phyloP scores from a whole-genome alignment of 2,797 vertebrate genomes.

The Xerus rutilus region DNA sequence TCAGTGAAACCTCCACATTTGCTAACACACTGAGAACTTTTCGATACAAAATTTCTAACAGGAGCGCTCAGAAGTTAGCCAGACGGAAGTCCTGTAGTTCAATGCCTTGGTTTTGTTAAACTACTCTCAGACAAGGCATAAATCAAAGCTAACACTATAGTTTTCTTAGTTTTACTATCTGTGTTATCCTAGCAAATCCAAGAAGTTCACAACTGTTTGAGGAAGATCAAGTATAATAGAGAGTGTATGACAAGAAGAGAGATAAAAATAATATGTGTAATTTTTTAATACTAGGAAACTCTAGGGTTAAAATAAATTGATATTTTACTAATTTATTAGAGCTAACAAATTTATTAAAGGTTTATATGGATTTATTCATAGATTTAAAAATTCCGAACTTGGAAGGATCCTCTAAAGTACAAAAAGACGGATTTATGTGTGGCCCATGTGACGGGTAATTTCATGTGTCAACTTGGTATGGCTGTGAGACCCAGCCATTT shows the following conservation, averaged over 20 bases:
- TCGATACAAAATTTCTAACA: background rate
- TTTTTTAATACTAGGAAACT: background rate
- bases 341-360: slow-evolving; percentile 8
- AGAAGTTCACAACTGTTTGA: background rate
- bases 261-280: background rate
- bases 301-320: background rate
- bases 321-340: slow-evolving; percentile 35
- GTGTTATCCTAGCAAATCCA: background rate
- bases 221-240: background rate
- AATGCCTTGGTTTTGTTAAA: background rate
- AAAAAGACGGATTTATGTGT: background rate
- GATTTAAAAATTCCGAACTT: slow-evolving; percentile 11
- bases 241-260: background rate
- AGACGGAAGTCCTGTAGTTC: background rate
- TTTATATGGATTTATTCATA: slow-evolving; percentile 23
- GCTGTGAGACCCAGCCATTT: background rate
- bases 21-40: background rate
- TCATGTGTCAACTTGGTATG: background rate
- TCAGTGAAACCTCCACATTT: background rate
- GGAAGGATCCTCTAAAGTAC: background rate
- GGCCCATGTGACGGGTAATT: background rate
- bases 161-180: slow-evolving; percentile 34
- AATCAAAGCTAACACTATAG: slow-evolving; percentile 21
- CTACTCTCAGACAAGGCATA: background rate
- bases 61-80: background rate